Conservation (phyloP, 2,113 vertebrate genomes). For the Prochilodus magdalenae region DNA sequence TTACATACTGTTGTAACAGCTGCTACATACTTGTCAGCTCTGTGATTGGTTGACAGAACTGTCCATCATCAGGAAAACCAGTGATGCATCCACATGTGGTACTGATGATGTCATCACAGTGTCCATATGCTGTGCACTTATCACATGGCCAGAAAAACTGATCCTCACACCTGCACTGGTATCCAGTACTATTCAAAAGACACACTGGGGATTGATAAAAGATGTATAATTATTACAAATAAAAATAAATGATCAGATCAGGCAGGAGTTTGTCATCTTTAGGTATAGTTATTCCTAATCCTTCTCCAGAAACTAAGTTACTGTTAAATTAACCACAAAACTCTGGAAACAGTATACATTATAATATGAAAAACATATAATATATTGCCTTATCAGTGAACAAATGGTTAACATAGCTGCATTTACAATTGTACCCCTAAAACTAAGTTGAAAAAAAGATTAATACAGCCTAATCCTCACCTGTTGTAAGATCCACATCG, state of each 20-base stretch:
- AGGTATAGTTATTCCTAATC: too few species aligned
- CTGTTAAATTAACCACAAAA: too few species aligned
- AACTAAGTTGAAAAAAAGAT: not conserved
- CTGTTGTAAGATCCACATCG: constrained; percentile 47
- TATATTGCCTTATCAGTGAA: too few species aligned
- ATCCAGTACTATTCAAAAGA: not conserved
- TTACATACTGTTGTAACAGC: too few species aligned
- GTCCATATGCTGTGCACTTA: constrained; percentile 16
- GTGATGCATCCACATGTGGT: constrained; percentile 36
- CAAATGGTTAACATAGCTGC: too few species aligned
- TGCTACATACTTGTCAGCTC: not conserved
- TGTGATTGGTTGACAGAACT: constrained; percentile 19
- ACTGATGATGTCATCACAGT: constrained; percentile 22
- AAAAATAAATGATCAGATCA: too few species aligned
- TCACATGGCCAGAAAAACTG: constrained; percentile 39
- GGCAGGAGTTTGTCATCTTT: too few species aligned
- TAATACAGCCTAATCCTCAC: constrained; percentile 27
- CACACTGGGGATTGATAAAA: not conserved
- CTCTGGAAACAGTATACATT: too few species aligned
- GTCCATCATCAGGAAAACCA: constrained; percentile 30
- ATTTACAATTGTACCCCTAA: not conserved
- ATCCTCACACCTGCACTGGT: constrained; percentile 55
- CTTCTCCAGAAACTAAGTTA: too few species aligned
- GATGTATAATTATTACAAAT: not conserved
- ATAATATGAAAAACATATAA: too few species aligned